Conservation (phyloP, 2,888 invertebrate species). For the Hesperia comma region DNA sequence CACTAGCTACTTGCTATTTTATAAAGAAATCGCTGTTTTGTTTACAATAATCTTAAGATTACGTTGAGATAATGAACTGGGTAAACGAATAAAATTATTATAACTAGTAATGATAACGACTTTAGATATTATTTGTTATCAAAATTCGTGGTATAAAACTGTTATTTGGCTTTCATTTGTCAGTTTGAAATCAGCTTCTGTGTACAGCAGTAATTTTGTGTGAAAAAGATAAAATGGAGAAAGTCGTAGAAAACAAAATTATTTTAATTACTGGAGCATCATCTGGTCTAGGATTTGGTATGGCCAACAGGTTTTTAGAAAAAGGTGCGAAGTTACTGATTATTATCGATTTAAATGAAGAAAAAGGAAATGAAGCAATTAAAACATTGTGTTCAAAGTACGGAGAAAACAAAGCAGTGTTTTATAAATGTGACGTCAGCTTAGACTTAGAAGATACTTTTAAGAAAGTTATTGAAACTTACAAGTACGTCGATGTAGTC, state of each 20-base stretch:
- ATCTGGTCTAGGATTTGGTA: conserved; percentile 71
- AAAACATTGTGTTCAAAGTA: conserved; percentile 60
- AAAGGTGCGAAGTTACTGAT: conserved; percentile 57
- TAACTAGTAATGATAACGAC: too few relatives aligned
- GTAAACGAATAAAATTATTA: too few relatives aligned
- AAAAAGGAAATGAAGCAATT: conserved; percentile 59
- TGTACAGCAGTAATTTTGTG: too few relatives aligned
- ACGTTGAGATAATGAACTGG: too few relatives aligned
- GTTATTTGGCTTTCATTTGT: background rate
- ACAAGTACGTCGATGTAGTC: conserved; percentile 57
- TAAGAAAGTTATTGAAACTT: conserved; percentile 52
- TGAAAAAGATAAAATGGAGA: conserved; percentile 35
- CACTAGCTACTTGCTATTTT: too few relatives aligned
- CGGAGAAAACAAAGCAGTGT: conserved; percentile 60
- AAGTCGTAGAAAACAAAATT: conserved; percentile 42
- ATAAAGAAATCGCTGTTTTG: too few relatives aligned
- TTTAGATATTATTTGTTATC: too few relatives aligned
- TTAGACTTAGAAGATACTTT: conserved; percentile 61
- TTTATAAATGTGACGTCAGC: conserved; percentile 68
- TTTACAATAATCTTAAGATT: too few relatives aligned
- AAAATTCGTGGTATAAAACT: too few relatives aligned
- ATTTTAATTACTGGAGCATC: conserved; percentile 73
- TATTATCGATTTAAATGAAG: conserved; percentile 53
- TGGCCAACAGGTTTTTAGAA: conserved; percentile 62
- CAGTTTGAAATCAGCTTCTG: background rate